Percentiles rank a stretch among this genome's conserved stretches.
These are phyloP conservation scores for Scopus umbretta DNA, from an alignment of 2,113 vertebrate genomes.

Conservation along the genomic window DNA sequence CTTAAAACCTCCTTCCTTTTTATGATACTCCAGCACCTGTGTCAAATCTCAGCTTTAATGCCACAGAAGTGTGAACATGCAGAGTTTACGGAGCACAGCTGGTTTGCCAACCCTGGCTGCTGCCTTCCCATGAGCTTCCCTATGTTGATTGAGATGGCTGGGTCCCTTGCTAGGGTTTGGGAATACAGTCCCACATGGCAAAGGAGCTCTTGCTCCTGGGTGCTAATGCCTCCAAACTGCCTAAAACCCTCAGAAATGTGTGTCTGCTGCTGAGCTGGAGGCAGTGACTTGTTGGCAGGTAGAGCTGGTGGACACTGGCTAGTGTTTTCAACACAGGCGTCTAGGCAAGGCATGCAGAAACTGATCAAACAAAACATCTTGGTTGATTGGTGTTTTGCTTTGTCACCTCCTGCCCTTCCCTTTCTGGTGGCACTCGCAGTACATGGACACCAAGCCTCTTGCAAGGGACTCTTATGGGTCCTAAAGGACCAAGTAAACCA, in stretches of 20 bases:
- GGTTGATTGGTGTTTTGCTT: accelerated
- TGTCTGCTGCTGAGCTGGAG: not conserved
- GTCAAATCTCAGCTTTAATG: not conserved
- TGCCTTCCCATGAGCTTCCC: not conserved
- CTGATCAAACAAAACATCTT: too few species aligned
- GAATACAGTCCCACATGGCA: not conserved
- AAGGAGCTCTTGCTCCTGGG: not conserved
- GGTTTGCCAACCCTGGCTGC: not conserved
- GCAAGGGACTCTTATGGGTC: not conserved
- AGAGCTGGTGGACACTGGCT: not conserved
- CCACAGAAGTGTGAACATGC: not conserved
- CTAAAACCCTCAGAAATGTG: not conserved
- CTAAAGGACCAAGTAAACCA: not conserved
- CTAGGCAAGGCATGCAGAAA: not conserved
- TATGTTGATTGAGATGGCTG: accelerated
- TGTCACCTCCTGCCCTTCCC: not conserved
- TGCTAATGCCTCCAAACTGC: not conserved
- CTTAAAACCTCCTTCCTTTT: not conserved
- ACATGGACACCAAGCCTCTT: not conserved
- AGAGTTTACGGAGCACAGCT: not conserved
- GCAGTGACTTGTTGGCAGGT: not conserved
- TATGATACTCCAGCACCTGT: not conserved
- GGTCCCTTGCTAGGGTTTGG: not conserved
- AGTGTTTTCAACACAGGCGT: not conserved
- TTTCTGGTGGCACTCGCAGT: accelerated